Evolutionary conservation across 2,888 invertebrate species (phyloP).

Genomic region (Mimumesa dahlbomi): DNA sequence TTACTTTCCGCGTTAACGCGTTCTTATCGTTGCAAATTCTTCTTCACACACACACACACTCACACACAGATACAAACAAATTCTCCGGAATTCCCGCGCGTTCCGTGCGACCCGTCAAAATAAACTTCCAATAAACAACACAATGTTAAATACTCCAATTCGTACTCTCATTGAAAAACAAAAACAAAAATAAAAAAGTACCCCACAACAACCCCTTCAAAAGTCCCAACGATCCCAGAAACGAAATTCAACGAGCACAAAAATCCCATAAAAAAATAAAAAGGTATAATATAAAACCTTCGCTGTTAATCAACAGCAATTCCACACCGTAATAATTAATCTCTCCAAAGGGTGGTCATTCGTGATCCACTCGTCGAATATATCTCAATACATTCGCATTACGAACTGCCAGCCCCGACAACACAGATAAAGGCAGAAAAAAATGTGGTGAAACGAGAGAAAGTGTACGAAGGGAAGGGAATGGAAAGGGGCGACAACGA

Average conservation of each 20-base stretch:
- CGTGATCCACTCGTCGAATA: neutral
- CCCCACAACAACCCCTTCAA: too few species aligned
- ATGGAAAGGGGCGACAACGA: conserved; percentile 8
- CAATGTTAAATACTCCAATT: too few species aligned
- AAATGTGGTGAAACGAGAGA: conserved; percentile 18
- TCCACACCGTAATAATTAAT: neutral
- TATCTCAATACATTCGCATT: neutral
- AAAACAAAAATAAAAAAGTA: too few species aligned
- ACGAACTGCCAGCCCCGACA: conserved; percentile 7
- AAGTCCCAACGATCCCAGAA: too few species aligned
- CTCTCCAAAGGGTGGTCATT: neutral
- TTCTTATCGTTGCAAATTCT: neutral
- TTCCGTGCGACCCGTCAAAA: too few species aligned
- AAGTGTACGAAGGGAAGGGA: neutral
- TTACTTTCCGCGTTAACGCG: neutral
- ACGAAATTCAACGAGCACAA: too few species aligned
- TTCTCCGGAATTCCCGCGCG: neutral
- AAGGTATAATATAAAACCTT: too few species aligned
- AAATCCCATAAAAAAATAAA: too few species aligned
- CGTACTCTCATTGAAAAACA: too few species aligned
- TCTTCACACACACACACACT: neutral
- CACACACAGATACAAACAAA: neutral
- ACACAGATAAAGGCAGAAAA: conserved; percentile 43
- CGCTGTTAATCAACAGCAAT: too few species aligned
- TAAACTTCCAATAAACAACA: too few species aligned